Base-by-base conservation (phyloP, 2,113 vertebrate genomes). In the Centropus bengalensis region DNA sequence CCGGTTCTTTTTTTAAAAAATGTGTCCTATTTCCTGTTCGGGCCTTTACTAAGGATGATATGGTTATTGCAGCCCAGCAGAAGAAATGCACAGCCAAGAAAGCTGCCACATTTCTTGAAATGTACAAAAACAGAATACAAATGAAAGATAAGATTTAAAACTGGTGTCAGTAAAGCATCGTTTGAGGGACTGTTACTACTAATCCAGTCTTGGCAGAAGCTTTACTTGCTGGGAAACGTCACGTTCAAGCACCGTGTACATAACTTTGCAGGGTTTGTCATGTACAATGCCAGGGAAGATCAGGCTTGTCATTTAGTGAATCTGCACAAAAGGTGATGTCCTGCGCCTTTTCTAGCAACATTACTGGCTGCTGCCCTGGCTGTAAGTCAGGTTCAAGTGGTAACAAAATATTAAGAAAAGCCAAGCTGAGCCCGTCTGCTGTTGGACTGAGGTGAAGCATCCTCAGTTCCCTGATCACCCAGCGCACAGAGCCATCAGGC, bases 1-100 rank as follows among this genome's bases (percentile, higher is more conserved):
- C 27, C 63, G 80, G 74, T 62, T 90, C 62, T 67, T 86, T 95
- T 70, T 70, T 49, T 93, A 82, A 97, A 74, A 83, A 76, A 92
- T 77, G 71, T 52, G 76, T 44, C 85, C 74, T 58, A 36, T 83
- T 93, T 91, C 90, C 74, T 47, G 54, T 91, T 78, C 68, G 26
- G 58, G 82, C 15, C 38, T 84, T 12, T 63, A 21, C 63, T 64
- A 52, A 71, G 45, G 74, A 71, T 83, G 63, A 69, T 77, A n/a
- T 4, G 5, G 7, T 32, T 73, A 74, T 45, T 93, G 27, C 5
- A 60, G 20, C 22, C 5, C 18, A 70, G 28, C 9, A 2, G 47
- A 77, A 73, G 36, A 82, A 94, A 84, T 76, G 21, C 32, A 51
- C 9, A 24, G 13, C 42, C 9, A 26, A 79, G 58, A 70, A 6